Conservation (phyloP, 2,888 invertebrate genomes). For the Eristalis intricaria region DNA sequence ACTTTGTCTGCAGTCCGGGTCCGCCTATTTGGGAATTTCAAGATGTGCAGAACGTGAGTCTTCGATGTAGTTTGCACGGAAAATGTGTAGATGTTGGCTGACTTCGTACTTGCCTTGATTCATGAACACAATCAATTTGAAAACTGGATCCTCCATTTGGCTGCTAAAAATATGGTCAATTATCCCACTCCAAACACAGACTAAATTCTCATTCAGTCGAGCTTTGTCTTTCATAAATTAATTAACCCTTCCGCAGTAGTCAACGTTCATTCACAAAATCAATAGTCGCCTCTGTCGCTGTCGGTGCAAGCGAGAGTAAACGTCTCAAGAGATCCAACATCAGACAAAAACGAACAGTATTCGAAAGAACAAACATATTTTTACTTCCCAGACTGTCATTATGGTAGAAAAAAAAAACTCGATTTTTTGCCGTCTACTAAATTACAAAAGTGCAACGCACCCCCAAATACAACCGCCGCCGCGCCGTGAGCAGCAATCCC, state of each 20-base stretch:
- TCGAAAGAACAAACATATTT: conserved; percentile 25
- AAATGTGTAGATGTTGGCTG: no score
- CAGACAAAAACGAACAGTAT: conserved; percentile 5
- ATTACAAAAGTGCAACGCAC: conserved; percentile 70
- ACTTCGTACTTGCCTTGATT: no score
- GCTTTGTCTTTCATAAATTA: background rate
- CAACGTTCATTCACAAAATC: conserved; percentile 33
- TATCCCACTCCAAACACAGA: background rate
- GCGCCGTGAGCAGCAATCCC: conserved; percentile 6
- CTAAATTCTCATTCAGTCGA: background rate
- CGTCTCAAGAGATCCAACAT: conserved; percentile 52
- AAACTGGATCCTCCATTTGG: background rate
- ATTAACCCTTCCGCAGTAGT: conserved; percentile 15
- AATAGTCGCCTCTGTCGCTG: conserved; percentile 36
- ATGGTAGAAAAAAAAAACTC: conserved; percentile 2
- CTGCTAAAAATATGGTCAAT: no score
- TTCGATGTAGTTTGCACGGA: background rate
- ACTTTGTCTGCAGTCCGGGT: background rate
- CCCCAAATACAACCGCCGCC: conserved; percentile 41
- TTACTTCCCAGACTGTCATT: conserved; percentile 6
- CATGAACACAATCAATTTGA: no score
- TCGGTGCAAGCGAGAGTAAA: conserved; percentile 73
- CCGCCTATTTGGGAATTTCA: background rate
- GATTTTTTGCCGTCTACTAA: conserved; percentile 57
- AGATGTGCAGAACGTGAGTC: background rate